Evolutionary conservation across 2,797 vertebrate genomes (phyloP).

Genomic region (Dendrocincla fuliginosa): DNA sequence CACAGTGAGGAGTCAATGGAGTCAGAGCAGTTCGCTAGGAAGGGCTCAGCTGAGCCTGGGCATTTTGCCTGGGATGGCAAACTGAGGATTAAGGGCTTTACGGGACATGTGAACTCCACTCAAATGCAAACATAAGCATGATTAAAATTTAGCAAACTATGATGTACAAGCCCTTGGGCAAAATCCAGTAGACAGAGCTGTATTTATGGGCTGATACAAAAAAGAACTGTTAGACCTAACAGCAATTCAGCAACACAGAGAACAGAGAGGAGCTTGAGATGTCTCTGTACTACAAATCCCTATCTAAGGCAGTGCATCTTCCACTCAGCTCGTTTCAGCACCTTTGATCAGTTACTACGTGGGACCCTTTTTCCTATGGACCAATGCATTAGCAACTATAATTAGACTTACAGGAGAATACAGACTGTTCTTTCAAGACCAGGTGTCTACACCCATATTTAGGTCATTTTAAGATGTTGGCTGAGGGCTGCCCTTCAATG

Average conservation of each 20-base stretch:
- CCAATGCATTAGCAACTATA: neutral
- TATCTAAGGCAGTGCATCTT: rapidly evolving
- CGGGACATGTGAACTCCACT: conserved; percentile 69
- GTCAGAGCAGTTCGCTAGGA: conserved; percentile 54
- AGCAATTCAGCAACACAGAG: conserved; percentile 23
- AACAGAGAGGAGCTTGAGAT: conserved; percentile 9
- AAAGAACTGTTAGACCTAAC: conserved; percentile 45
- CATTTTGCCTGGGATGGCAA: conserved; percentile 71
- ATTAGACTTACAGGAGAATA: neutral
- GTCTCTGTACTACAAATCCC: neutral
- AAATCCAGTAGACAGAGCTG: conserved; percentile 58
- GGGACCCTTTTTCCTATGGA: neutral
- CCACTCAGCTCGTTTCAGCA: neutral
- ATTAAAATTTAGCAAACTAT: conserved; percentile 75
- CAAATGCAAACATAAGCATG: conserved; percentile 75
- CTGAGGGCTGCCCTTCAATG: neutral
- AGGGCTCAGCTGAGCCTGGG: conserved; percentile 61
- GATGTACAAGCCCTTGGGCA: conserved; percentile 61
- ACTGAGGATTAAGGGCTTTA: conserved; percentile 72
- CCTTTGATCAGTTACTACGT: neutral
- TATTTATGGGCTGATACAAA: conserved; percentile 64
- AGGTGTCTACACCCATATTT: neutral
- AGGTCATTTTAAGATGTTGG: neutral
- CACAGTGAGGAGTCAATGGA: conserved; percentile 54
- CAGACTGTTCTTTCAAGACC: neutral